Base-by-base conservation (phyloP, 2,888 invertebrate genomes). In the Drosophila limbata region DNA sequence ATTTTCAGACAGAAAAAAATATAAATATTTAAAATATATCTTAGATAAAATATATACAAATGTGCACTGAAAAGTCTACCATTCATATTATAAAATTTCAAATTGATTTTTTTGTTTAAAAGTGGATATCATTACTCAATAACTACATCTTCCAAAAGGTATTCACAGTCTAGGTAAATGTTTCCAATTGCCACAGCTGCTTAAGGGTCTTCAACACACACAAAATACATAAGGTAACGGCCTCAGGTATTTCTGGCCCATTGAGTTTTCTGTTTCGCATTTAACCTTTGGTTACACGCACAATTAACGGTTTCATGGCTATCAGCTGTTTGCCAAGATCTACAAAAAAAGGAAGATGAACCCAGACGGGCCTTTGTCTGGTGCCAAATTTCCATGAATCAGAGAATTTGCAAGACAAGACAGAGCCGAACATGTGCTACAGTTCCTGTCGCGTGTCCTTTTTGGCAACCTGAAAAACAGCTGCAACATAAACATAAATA, bases 241-340 rank as follows among this genome's bases (percentile, higher is more conserved):
- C 45, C 55, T 57, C 37, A 64, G 60, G 56, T 65, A 44, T 62
- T 78, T 72, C 47, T 53, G 69, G 51, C 42, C 66, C 70, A 84
- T 81, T 76, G 66, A 75, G 65, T 73, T 31, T 45, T 35, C 5
- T 60, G 50, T 60, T 33, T 56, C 39, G 60, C 51, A 53, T 67
- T 79, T 60, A 51, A 56, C 67, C 71, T 50, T 47, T 68, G 84
- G 77, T 81, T 85, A 59, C 65, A 86, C 75, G 75, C 74, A 73
- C 81, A 86, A 88, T 88, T 72, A 72, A 79, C 70, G 73, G 75
- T 63, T 88, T 69, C 77, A 81, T 62, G 84, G 68, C 21, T 70
- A 79, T 85, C 85, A 85, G 85, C 85, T 85, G 85, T 88, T 84
- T 57, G 69, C 65, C 52, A 64, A 60, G 62, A 48, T 67, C 44